Percentiles rank a stretch among this genome's conserved stretches.
phyloP scores from a whole-genome alignment of 2,888 invertebrate species.

The Leptogaster cylindrica region DNA sequence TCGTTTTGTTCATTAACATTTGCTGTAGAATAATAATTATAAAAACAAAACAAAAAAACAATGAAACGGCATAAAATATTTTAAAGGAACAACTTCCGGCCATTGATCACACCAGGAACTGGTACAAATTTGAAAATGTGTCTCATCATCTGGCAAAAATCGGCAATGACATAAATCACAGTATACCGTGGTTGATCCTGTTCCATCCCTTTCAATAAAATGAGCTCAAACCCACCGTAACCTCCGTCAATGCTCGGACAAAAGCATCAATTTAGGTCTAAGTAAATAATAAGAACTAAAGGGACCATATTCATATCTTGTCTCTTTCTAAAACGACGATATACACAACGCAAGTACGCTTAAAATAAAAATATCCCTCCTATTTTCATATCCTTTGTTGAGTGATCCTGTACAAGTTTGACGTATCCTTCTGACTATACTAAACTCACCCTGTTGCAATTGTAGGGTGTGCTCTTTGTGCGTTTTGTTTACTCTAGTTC shows the following conservation, averaged over 20 bases:
- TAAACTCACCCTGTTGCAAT: background rate
- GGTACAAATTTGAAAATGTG: background rate
- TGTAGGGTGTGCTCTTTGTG: slow-evolving; percentile 1
- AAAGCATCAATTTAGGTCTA: slow-evolving; percentile 23
- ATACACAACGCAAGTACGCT: background rate
- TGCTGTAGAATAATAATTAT: no score
- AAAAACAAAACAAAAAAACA: no score
- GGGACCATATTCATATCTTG: slow-evolving; percentile 1
- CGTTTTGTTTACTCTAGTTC: slow-evolving; percentile 11
- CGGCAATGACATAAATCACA: slow-evolving; percentile 28
- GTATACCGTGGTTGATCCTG: slow-evolving; percentile 15
- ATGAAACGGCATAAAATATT: no score
- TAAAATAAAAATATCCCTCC: background rate
- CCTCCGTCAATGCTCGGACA: slow-evolving; percentile 31
- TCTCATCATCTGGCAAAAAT: slow-evolving; percentile 25
- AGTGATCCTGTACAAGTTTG: slow-evolving; percentile 17
- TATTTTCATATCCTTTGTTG: slow-evolving; percentile 6
- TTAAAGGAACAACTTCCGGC: no score
- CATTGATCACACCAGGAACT: background rate
- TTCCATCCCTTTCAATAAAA: slow-evolving; percentile 29
- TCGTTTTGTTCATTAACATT: no score
- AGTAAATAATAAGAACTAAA: slow-evolving; percentile 22
- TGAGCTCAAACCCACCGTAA: slow-evolving; percentile 20
- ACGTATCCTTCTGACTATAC: slow-evolving; percentile 7
- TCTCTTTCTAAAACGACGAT: background rate